Percentiles rank a stretch among this genome's conserved stretches.
phyloP scores from a whole-genome alignment of 1,140 invertebrate genomes.

The Bicyclus anynana region DNA sequence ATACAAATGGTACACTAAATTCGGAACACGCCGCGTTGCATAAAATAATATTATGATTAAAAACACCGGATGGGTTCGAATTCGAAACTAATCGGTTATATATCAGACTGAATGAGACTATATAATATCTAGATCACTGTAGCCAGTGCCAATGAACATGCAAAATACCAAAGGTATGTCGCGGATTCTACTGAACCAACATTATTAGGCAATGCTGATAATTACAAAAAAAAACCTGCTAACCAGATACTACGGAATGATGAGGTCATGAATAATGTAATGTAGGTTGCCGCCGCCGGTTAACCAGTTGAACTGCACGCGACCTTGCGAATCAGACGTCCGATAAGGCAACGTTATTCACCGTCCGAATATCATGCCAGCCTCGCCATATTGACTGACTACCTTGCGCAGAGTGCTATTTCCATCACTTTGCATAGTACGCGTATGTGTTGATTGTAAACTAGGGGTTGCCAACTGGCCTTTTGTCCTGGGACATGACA shows the following conservation, averaged over 20 bases:
- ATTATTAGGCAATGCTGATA: constrained; percentile 1
- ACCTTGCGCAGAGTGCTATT: constrained; percentile 24
- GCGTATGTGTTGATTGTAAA: constrained; percentile 1
- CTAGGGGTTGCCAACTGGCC: neutral
- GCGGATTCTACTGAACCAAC: neutral
- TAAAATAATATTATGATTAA: too few relatives aligned
- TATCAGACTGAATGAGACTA: too few relatives aligned
- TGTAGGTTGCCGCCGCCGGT: constrained; percentile 43
- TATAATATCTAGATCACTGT: too few relatives aligned
- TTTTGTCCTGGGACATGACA: neutral
- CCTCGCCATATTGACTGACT: constrained; percentile 10
- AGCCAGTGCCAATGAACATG: too few relatives aligned
- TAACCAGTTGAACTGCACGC: constrained; percentile 57
- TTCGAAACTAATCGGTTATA: too few relatives aligned
- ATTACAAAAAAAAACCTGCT: constrained; percentile 4
- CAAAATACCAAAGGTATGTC: too few relatives aligned
- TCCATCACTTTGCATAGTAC: constrained; percentile 11
- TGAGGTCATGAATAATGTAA: constrained; percentile 60
- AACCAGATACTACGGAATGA: constrained; percentile 33
- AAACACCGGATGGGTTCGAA: too few relatives aligned
- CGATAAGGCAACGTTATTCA: constrained; percentile 54
- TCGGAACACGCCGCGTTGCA: too few relatives aligned
- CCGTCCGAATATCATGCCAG: constrained; percentile 36
- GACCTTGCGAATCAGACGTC: constrained; percentile 67
- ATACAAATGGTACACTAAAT: too few relatives aligned